phyloP scores from a whole-genome alignment of 2,113 vertebrate species.

The Lophotis ruficrista region DNA sequence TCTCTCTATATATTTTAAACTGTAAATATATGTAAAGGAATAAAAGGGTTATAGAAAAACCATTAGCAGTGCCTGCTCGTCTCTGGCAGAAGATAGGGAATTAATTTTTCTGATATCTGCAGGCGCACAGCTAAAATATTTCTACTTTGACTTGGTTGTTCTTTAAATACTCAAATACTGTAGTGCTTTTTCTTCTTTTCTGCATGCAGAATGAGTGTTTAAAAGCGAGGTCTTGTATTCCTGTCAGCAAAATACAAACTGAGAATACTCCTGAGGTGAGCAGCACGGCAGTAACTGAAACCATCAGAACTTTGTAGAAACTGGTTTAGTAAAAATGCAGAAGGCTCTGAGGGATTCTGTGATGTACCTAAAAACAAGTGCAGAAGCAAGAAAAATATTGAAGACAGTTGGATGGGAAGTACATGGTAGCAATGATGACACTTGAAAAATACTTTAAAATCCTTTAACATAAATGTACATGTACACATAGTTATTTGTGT shows the following conservation, averaged over 20 bases:
- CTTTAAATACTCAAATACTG: not conserved
- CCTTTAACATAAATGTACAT: not conserved
- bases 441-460: not conserved
- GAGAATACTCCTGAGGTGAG: not conserved
- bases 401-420: not conserved
- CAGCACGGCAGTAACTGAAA: not conserved
- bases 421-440: too few relatives aligned
- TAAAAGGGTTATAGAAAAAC: not conserved
- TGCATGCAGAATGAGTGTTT: not conserved
- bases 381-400: not conserved
- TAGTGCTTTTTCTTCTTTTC: not conserved
- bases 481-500: not conserved
- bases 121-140: not conserved
- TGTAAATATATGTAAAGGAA: not conserved
- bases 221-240: not conserved
- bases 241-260: not conserved
- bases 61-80: not conserved
- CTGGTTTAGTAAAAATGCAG: not conserved
- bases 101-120: not conserved
- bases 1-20: not conserved
- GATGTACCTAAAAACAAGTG: not conserved
- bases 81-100: not conserved
- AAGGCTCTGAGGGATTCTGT: not conserved
- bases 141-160: not conserved
- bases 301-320: not conserved